Conservation (phyloP, 2,797 vertebrate genomes). For the Gastrophryne carolinensis region DNA sequence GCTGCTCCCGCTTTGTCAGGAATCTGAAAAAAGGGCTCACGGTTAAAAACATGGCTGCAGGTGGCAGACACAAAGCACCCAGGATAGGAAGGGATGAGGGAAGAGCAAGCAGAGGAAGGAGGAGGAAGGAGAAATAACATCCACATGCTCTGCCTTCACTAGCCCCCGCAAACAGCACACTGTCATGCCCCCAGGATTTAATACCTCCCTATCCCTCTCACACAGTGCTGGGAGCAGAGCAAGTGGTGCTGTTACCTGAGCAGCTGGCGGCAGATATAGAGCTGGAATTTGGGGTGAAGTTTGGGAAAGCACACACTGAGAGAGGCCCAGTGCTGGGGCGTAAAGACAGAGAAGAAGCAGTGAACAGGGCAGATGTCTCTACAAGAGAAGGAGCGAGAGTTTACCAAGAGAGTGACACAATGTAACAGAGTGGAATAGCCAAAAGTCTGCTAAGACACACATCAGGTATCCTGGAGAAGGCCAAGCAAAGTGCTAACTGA, state of each 20-base stretch:
- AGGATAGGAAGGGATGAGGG: conserved; percentile 27
- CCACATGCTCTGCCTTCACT: conserved; percentile 39
- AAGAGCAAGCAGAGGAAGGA: conserved; percentile 46
- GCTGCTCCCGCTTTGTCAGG: conserved; percentile 93
- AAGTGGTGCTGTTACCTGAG: conserved; percentile 91
- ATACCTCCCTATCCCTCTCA: conserved; percentile 30
- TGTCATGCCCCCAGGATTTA: conserved; percentile 42
- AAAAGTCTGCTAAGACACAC: neutral
- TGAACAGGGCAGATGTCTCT: conserved; percentile 98
- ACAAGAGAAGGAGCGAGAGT: conserved; percentile 86
- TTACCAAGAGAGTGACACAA: conserved; percentile 69
- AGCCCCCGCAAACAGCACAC: conserved; percentile 42
- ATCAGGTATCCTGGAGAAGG: conserved; percentile 24
- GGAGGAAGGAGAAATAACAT: conserved; percentile 12
- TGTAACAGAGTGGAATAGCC: conserved; percentile 55
- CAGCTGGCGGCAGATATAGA: conserved; percentile 99
- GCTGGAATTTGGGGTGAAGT: conserved; percentile 99
- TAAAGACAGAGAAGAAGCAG: conserved; percentile 99
- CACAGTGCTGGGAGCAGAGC: conserved; percentile 57
- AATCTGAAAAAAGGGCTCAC: conserved; percentile 72
- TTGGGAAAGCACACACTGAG: conserved; percentile 99
- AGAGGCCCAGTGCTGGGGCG: conserved; percentile 97
- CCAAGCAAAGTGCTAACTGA: conserved; percentile 8
- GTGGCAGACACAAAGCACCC: neutral
- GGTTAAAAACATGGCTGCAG: neutral